Evolutionary conservation across 2,888 invertebrate genomes (phyloP).

Genomic region (Megamerina dolium): DNA sequence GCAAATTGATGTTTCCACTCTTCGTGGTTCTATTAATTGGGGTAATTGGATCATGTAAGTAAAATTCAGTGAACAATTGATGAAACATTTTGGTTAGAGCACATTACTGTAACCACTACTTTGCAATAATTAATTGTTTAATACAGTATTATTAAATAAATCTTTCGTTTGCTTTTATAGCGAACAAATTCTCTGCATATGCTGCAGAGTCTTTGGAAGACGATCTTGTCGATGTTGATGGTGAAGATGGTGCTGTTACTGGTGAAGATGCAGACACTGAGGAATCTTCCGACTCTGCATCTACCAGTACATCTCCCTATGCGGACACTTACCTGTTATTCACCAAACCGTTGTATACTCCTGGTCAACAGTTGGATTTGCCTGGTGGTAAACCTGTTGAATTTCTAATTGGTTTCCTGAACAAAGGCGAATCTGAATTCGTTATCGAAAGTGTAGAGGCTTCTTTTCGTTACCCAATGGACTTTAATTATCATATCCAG

Average conservation of each 20-base stretch:
- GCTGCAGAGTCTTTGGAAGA: conserved; percentile 50
- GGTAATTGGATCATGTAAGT: no score
- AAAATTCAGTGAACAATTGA: no score
- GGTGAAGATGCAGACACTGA: conserved; percentile 56
- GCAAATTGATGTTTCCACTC: no score
- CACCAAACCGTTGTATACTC: conserved; percentile 64
- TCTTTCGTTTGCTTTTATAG: conserved; percentile 37
- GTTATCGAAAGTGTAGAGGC: conserved; percentile 90
- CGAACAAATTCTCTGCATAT: conserved; percentile 52
- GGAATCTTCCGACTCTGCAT: conserved; percentile 54
- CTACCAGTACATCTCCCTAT: conserved; percentile 67
- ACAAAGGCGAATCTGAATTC: conserved; percentile 89
- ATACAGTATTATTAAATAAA: no score
- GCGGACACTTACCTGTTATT: conserved; percentile 89
- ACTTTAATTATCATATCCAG: conserved; percentile 96
- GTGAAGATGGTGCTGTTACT: conserved; percentile 59
- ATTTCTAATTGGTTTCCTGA: conserved; percentile 92
- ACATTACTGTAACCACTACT: no score
- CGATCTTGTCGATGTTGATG: conserved; percentile 62
- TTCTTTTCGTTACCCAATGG: conserved; percentile 98
- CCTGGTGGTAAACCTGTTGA: conserved; percentile 85
- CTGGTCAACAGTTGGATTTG: conserved; percentile 62
- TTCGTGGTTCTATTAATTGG: no score
- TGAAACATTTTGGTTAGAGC: no score
- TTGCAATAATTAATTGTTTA: no score